A percentile compares a stretch with the other conserved stretches of the same genome.
Evolutionary conservation across 2,888 invertebrate species (phyloP).

Genomic region (Melipona bicolor): DNA sequence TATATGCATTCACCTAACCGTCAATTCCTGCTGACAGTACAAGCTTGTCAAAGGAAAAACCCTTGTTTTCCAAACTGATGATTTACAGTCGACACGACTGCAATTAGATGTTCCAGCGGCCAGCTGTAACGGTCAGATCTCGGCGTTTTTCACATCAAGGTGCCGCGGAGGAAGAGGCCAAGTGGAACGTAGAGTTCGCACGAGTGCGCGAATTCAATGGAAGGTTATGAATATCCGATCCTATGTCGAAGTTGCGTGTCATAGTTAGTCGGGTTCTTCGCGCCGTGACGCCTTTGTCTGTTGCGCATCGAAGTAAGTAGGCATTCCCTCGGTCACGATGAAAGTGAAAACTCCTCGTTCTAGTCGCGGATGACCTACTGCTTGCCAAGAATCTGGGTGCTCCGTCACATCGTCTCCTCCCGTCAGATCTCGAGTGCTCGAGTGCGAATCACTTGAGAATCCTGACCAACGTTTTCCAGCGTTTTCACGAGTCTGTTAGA

Average conservation of each 20-base stretch:
- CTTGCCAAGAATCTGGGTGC: slow-evolving; percentile 81
- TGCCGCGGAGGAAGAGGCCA: slow-evolving; percentile 60
- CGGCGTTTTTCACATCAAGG: slow-evolving; percentile 26
- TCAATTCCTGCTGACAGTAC: neutral
- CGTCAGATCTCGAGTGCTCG: neutral
- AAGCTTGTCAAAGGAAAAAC: neutral
- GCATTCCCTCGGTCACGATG: slow-evolving; percentile 76
- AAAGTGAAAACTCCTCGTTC: slow-evolving; percentile 82
- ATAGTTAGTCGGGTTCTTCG: slow-evolving; percentile 57
- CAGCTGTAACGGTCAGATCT: slow-evolving; percentile 8
- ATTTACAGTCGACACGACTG: slow-evolving; percentile 7
- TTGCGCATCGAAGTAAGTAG: slow-evolving; percentile 60
- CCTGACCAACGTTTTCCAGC: neutral
- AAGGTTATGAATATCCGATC: slow-evolving; percentile 74
- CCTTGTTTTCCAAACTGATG: slow-evolving; percentile 5
- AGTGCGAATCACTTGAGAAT: neutral
- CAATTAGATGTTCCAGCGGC: slow-evolving; percentile 12
- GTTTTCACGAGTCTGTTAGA: too few relatives aligned
- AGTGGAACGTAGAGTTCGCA: slow-evolving; percentile 76
- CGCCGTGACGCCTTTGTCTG: slow-evolving; percentile 67
- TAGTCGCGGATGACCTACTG: slow-evolving; percentile 81
- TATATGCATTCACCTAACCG: neutral
- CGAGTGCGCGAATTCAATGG: slow-evolving; percentile 74
- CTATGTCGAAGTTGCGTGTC: slow-evolving; percentile 72
- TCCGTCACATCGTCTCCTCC: slow-evolving; percentile 61